Evolutionary conservation across 2,113 vertebrate genomes (phyloP), one percentile per base, ranked within the genome.

Genomic region (Taurulus bubalis): DNA sequence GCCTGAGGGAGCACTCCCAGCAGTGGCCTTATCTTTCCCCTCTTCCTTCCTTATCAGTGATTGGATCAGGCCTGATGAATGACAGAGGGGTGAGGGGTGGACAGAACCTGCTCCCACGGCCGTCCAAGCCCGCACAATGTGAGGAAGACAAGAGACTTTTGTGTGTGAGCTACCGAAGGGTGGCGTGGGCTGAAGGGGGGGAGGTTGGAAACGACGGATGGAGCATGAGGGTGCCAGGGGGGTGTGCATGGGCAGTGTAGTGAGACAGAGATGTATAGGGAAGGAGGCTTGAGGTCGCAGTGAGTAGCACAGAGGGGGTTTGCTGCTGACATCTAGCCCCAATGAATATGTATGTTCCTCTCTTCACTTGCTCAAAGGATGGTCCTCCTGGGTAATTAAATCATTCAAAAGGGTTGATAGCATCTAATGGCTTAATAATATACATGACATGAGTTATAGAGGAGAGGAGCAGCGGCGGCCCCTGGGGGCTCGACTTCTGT

Each of bases 391-490:
- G 89, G 86, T 93, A 93, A 94, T 93, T 89, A 93, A 93, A 87
- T 93, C 85, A 90, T 82, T 93, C 85, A 89, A 80, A 83, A 59
- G 71, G 64, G 68, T 55, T 80, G 91, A 94, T 94, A 93, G 75
- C 89, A 93, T 94, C 94, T 94, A 91, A 94, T 93, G 88, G 81
- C 89, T 91, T 94, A 93, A 94, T 93, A 92, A 95, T 90, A 89
- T 87, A 94, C 92, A 91, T 82, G 79, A 75, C 75, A 88, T 87
- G 80, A 91, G 88, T 91, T 85, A 89, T 73, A 82, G 71, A 81
- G 53, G 58, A 79, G 77, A 68, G 66, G 40, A 75, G 71, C 28
- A 45, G 75, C 16, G 22, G 55, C 22, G 6, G 81, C 60, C 84
- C 69, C 77, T 10, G 28, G 67, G 85, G 90, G 77, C 84, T 84